phyloP scores from a whole-genome alignment of 2,888 invertebrate species.

The Brachycybe producta region DNA sequence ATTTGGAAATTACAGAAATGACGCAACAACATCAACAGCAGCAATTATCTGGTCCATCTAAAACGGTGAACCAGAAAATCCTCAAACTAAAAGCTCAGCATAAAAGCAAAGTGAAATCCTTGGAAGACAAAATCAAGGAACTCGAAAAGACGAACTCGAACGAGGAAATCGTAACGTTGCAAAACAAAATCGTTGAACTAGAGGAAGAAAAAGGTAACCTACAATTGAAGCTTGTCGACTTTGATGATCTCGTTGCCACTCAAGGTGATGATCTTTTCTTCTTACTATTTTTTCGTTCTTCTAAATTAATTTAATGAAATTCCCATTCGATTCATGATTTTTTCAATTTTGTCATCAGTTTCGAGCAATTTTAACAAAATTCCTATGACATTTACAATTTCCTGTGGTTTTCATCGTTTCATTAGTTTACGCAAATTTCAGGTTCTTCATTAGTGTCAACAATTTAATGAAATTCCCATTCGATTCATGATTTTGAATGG shows the following conservation, averaged over 20 bases:
- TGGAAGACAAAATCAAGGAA: constrained; percentile 51
- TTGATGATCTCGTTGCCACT: constrained; percentile 50
- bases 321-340: neutral
- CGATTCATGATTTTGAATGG: no score
- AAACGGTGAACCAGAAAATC: constrained; percentile 53
- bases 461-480: no score
- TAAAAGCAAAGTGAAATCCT: constrained; percentile 18
- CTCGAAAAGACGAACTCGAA: neutral
- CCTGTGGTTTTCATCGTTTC: no score
- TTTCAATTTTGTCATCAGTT: constrained; percentile 12
- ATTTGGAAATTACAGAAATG: constrained; percentile 5
- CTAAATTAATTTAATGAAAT: no score
- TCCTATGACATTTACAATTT: no score
- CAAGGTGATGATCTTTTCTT: constrained; percentile 12
- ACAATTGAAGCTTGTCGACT: constrained; percentile 68
- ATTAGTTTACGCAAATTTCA: no score
- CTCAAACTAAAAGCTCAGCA: constrained; percentile 59
- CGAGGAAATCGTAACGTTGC: constrained; percentile 28
- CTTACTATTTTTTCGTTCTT: no score
- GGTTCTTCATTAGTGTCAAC: no score
- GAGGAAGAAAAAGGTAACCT: constrained; percentile 86
- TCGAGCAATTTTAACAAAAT: constrained; percentile 17
- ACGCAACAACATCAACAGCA: no score
- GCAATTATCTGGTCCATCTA: constrained; percentile 54
- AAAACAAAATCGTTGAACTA: constrained; percentile 53